phyloP scores from a whole-genome alignment of 1,140 invertebrate species.

The Ladona fulva region DNA sequence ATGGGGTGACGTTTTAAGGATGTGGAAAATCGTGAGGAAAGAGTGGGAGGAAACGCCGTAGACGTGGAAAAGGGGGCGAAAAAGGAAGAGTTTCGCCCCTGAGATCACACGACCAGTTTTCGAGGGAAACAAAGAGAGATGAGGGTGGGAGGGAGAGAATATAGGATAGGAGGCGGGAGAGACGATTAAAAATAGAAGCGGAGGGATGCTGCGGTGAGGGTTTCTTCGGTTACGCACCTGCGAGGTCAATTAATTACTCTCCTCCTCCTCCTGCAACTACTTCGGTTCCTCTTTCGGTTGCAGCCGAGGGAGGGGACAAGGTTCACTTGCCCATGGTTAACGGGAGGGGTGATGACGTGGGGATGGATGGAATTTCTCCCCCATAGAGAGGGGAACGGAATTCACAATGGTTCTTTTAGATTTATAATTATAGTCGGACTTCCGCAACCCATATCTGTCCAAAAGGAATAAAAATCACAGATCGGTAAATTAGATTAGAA shows the following conservation, averaged over 20 bases:
- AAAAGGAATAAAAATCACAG: too few species aligned
- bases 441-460: too few species aligned
- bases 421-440: too few species aligned
- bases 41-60: neutral
- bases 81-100: neutral
- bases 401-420: too few species aligned
- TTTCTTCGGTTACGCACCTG: neutral
- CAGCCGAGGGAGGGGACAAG: too few species aligned
- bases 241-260: neutral
- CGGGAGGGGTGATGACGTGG: too few species aligned
- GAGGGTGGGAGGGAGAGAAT: neutral
- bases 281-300: too few species aligned
- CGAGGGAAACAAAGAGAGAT: neutral
- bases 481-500: too few species aligned
- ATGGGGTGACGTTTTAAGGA: neutral
- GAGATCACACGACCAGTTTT: neutral
- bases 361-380: too few species aligned
- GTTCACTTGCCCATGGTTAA: too few species aligned
- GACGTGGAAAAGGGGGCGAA: neutral
- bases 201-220: neutral
- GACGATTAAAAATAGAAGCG: neutral
- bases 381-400: too few species aligned
- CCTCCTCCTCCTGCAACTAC: neutral
- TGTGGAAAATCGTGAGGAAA: neutral
- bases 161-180: neutral